phyloP scores from a whole-genome alignment of 1,140 invertebrate species.

The Lordiphosa stackelbergi region DNA sequence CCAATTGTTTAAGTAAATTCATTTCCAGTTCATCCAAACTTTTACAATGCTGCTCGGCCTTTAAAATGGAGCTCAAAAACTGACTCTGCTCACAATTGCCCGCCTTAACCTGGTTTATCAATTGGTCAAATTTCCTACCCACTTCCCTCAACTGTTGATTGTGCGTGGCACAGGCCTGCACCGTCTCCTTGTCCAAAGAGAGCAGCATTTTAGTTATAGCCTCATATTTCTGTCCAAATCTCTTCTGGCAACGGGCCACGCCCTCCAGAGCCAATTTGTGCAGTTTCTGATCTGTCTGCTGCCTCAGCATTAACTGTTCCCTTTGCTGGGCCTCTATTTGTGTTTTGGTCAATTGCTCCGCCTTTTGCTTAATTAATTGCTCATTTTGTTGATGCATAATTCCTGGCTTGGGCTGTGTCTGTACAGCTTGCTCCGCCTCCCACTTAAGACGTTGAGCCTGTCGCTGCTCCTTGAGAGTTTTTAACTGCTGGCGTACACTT shows the following conservation, averaged over 20 bases:
- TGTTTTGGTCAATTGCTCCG: conserved; percentile 38
- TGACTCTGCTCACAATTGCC: conserved; percentile 36
- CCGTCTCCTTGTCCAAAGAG: conserved; percentile 51
- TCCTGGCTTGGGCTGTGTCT: conserved; percentile 1
- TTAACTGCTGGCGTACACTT: conserved; percentile 44
- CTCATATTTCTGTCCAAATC: conserved; percentile 59
- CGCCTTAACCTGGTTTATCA: conserved; percentile 43
- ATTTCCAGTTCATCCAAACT: conserved; percentile 34
- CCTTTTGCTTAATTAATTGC: conserved; percentile 31
- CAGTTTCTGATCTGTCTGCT: conserved; percentile 49
- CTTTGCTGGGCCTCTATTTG: conserved; percentile 49
- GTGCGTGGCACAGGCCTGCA: conserved; percentile 45
- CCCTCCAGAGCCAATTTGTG: conserved; percentile 54
- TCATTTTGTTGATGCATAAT: conserved; percentile 27
- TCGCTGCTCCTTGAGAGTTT: conserved; percentile 46
- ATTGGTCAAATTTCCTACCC: conserved; percentile 52
- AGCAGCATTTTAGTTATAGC: conserved; percentile 45
- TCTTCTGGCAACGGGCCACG: conserved; percentile 50
- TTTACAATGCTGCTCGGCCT: conserved; percentile 53
- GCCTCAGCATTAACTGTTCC: conserved; percentile 28
- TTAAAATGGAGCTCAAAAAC: conserved; percentile 39
- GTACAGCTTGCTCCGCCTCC: not conserved
- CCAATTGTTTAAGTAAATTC: conserved; percentile 39
- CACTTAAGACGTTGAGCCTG: conserved; percentile 5
- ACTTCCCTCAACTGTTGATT: conserved; percentile 60